phyloP scores from a whole-genome alignment of 2,797 vertebrate species.

The Ispidina picta region DNA sequence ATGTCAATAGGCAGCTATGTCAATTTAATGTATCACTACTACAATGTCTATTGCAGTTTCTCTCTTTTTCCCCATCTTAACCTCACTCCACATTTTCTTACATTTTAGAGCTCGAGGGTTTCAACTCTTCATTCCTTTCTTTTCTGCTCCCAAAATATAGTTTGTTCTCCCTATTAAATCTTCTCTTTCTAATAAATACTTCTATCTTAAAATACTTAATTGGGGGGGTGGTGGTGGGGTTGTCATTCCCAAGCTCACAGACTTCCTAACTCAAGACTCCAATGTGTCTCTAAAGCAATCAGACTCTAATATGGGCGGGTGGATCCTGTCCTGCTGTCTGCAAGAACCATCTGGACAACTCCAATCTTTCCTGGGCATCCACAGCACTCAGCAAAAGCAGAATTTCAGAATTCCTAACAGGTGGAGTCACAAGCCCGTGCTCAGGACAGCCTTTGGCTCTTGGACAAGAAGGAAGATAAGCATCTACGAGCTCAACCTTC shows the following conservation, averaged over 20 bases:
- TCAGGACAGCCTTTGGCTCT: not conserved
- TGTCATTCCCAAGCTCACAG: not conserved
- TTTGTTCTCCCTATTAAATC: not conserved
- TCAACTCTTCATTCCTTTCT: not conserved
- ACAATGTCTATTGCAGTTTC: not conserved
- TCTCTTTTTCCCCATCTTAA: not conserved
- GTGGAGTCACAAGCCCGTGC: not conserved
- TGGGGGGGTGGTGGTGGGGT: too few species aligned
- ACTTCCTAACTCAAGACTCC: not conserved
- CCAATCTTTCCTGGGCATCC: not conserved
- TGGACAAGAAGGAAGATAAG: not conserved
- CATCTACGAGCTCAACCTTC: not conserved
- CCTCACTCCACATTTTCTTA: not conserved
- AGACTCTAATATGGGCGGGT: not conserved
- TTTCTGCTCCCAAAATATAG: not conserved
- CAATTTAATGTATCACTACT: not conserved
- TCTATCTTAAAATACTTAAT: not conserved
- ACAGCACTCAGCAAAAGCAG: not conserved
- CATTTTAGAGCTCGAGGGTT: not conserved
- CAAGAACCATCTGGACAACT: not conserved
- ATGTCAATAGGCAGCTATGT: not conserved
- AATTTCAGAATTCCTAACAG: not conserved
- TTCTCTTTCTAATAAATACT: not conserved
- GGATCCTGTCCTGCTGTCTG: not conserved
- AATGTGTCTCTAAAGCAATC: not conserved